phyloP scores from a whole-genome alignment of 2,797 vertebrate species.

The Corythornis leucogaster region DNA sequence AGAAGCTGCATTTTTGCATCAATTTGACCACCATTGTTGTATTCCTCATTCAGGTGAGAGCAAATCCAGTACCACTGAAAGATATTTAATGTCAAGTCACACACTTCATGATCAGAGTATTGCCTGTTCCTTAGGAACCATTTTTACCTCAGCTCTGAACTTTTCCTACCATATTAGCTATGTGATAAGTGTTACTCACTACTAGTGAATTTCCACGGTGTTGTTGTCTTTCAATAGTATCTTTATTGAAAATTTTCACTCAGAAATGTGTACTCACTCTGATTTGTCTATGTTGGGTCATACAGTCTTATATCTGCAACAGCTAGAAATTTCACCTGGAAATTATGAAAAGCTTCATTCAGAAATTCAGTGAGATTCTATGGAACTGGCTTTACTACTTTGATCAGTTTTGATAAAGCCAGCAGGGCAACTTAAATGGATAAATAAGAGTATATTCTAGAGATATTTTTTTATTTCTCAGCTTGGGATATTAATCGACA shows the following conservation, averaged over 20 bases:
- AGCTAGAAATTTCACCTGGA: neutral
- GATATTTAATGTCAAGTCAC: no score
- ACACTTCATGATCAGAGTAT: neutral
- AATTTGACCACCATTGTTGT: accelerated
- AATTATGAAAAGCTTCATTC: neutral
- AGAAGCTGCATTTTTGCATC: neutral
- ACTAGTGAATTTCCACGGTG: neutral
- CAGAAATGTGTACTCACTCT: accelerated
- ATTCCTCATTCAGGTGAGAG: neutral
- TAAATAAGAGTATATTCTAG: neutral
- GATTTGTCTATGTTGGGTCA: neutral
- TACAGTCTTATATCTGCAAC: neutral
- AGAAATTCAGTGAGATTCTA: neutral
- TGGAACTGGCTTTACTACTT: neutral
- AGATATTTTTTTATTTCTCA: neutral
- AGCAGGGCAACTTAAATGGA: neutral
- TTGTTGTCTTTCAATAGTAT: neutral
- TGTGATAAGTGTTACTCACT: neutral
- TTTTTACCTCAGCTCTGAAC: neutral
- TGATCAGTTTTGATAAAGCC: neutral
- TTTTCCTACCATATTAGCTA: neutral
- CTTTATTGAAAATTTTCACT: neutral
- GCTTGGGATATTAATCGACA: neutral
- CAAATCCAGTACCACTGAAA: neutral
- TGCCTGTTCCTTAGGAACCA: neutral